Percentiles rank a stretch among this genome's conserved stretches.
Evolutionary conservation across 2,113 vertebrate species (phyloP).

Genomic region (Silurus meridionalis): DNA sequence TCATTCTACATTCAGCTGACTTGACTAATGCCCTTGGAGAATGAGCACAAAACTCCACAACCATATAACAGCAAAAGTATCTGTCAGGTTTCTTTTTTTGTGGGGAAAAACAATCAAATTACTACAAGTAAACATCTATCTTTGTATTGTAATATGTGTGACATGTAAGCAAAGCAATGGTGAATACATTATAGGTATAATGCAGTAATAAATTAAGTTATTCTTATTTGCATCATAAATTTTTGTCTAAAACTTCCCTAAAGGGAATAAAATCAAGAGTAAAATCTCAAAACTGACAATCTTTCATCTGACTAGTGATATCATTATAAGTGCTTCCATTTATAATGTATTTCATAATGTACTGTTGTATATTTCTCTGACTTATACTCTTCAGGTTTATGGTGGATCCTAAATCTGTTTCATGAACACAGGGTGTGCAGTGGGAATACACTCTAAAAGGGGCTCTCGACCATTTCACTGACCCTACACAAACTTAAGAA

Average conservation of each 20-base stretch:
- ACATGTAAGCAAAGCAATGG: not conserved
- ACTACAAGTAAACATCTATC: not conserved
- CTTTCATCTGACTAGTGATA: not conserved
- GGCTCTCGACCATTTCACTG: not conserved
- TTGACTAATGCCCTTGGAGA: too few relatives aligned
- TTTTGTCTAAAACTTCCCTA: not conserved
- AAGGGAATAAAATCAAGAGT: constrained; percentile 1
- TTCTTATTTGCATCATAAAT: not conserved
- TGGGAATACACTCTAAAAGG: not conserved
- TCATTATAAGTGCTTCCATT: not conserved
- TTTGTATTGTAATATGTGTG: not conserved
- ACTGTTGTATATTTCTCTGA: not conserved
- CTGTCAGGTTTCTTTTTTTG: not conserved
- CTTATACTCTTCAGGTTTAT: not conserved
- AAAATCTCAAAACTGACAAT: not conserved
- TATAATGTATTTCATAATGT: not conserved
- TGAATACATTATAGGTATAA: not conserved
- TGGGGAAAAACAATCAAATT: not conserved
- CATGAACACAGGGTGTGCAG: not conserved
- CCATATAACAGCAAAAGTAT: too few relatives aligned
- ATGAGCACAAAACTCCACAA: too few relatives aligned
- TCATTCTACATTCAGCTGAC: too few relatives aligned
- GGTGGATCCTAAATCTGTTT: not conserved
- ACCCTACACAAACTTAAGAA: not conserved
- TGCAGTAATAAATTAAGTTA: constrained; percentile 1